phyloP scores from a whole-genome alignment of 2,888 invertebrate genomes.

The Lochmaea crataegi region DNA sequence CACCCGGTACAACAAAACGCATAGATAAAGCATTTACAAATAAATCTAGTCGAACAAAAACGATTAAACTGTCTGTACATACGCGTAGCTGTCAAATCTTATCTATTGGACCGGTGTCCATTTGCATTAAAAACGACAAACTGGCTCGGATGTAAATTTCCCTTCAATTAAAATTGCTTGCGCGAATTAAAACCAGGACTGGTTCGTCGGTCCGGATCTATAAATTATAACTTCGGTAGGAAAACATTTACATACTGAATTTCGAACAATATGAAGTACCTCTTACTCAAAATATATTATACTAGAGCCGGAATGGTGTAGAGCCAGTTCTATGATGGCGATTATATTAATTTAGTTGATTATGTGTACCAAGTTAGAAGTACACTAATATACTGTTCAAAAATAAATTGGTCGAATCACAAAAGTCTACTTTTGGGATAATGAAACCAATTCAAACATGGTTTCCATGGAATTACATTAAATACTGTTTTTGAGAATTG shows the following conservation, averaged over 20 bases:
- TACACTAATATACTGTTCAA: too few relatives aligned
- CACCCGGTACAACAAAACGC: background rate
- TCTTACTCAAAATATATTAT: slow-evolving; percentile 11
- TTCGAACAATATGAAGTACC: slow-evolving; percentile 28
- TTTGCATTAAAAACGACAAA: slow-evolving; percentile 33
- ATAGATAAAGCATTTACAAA: slow-evolving; percentile 18
- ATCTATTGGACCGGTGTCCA: slow-evolving; percentile 26
- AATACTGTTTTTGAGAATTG: background rate
- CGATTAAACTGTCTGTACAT: slow-evolving; percentile 23
- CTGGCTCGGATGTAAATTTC: slow-evolving; percentile 28
- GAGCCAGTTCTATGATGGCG: background rate
- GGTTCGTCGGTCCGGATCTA: slow-evolving; percentile 17
- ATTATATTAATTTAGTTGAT: background rate
- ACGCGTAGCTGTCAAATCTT: slow-evolving; percentile 27
- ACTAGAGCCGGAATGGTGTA: background rate
- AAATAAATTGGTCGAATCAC: too few relatives aligned
- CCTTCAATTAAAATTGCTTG: slow-evolving; percentile 33
- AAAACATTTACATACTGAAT: slow-evolving; percentile 35
- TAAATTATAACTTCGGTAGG: slow-evolving; percentile 32
- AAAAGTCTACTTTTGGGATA: too few relatives aligned
- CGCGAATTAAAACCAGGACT: slow-evolving; percentile 31
- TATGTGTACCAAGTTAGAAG: background rate
- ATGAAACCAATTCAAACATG: too few relatives aligned
- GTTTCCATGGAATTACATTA: too few relatives aligned
- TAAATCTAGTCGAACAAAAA: slow-evolving; percentile 23